Conservation (phyloP, 1,140 invertebrate species). For the Drosophila pseudoananassae region DNA sequence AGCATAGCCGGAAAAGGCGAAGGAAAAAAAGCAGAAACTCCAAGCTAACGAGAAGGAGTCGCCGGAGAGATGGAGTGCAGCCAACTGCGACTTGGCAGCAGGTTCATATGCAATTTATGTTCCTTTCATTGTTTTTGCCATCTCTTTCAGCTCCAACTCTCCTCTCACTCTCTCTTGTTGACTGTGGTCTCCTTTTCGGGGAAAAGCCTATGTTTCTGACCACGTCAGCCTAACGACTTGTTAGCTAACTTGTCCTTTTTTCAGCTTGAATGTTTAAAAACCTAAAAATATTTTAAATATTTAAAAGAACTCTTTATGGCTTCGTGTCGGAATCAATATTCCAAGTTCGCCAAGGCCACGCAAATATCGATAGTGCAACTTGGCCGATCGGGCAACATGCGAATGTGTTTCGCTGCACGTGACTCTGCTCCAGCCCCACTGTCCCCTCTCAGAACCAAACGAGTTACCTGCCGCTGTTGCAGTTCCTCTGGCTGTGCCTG, state of each 20-base stretch:
- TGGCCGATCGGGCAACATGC: constrained; percentile 57
- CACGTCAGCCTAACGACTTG: neutral
- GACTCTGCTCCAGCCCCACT: constrained; percentile 22
- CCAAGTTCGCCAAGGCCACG: constrained; percentile 56
- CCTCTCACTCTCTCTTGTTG: neutral
- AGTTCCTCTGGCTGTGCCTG: constrained; percentile 1
- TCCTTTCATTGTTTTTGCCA: constrained; percentile 44
- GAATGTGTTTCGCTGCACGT: constrained; percentile 72
- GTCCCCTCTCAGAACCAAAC: constrained; percentile 13
- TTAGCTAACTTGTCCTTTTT: too few species aligned
- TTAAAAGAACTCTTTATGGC: neutral
- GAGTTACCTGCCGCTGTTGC: constrained; percentile 45
- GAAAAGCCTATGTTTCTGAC: constrained; percentile 9
- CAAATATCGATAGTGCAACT: constrained; percentile 51
- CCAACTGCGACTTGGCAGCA: constrained; percentile 48
- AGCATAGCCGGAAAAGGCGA: constrained; percentile 37
- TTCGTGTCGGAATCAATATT: constrained; percentile 17
- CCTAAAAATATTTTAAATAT: constrained; percentile 3
- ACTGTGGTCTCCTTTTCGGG: constrained; percentile 26
- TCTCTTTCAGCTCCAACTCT: constrained; percentile 26
- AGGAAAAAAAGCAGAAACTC: constrained; percentile 23
- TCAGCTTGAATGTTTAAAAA: too few species aligned
- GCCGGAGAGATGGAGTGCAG: constrained; percentile 38
- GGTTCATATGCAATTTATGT: constrained; percentile 60
- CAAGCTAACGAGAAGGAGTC: constrained; percentile 31